Base-by-base conservation (phyloP, 2,797 vertebrate species). In the Cheirogaleus major region DNA sequence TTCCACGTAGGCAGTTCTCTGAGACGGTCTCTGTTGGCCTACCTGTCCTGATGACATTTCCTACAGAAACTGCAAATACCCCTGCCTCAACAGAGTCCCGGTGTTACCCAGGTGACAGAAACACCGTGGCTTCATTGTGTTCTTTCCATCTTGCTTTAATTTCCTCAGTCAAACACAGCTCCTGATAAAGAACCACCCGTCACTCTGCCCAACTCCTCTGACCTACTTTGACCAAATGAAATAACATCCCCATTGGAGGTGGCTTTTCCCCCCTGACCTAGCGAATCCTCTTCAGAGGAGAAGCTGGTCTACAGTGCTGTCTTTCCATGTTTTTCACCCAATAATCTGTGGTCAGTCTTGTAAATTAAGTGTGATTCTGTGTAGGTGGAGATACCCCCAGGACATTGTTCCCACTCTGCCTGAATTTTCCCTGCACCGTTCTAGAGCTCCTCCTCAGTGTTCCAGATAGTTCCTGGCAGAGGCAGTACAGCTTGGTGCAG, bases 151-250 rank as follows among this genome's bases (percentile, higher is more conserved):
- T 88, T 63, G 11, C 91, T 95, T 92, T 59, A 41, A 92, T 93
- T 93, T 93, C 76, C 45, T 89, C 91, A 41, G 70, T 91, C 89
- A 86, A 90, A 48, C 35, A 27, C 41, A 9, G 30, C 61, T 89
- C 55, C 86, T 69, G 65, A 89, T 43, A 81, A 96, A 93, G 82
- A 50, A 27, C 23, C 27, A 27, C 86, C 52, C 20, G 55, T 59
- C 32, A 18, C n/a, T 73, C 93, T 61, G 69, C 63, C 52, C 92
- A 50, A 30, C 22, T 55, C 50, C 67, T 93, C 73, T 95, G 97
- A 93, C 94, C 96, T 93, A 83, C 76, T 96, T 93, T 43, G 63
- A 72, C 17, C 27, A 90, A 93, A 94, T 20, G 76, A 95, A 96
- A 95, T 81, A 38, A 35, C 43, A 45, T 45, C 59, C 41, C 32